A percentile compares a stretch with the other conserved stretches of the same genome.
Evolutionary conservation across 1,140 invertebrate species (phyloP).

Genomic region (Dinothrombium tinctorium): DNA sequence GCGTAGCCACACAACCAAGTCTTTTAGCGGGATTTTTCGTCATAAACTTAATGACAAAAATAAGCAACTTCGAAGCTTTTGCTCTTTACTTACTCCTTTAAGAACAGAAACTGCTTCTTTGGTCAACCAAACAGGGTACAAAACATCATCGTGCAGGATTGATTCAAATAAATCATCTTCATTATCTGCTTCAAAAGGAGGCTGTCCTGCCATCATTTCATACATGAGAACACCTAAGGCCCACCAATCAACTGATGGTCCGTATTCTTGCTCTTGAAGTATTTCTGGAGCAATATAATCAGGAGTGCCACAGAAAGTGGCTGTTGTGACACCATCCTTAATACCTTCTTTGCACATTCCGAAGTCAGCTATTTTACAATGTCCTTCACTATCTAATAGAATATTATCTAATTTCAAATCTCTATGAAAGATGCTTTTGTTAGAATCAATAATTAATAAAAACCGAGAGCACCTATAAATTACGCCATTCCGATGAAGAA

Average conservation of each 20-base stretch:
- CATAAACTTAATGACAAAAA: slow-evolving; percentile 57
- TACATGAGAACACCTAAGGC: slow-evolving; percentile 95
- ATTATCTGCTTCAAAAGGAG: slow-evolving; percentile 97
- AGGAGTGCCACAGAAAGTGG: slow-evolving; percentile 92
- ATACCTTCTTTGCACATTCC: slow-evolving; percentile 92
- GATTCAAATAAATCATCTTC: slow-evolving; percentile 98
- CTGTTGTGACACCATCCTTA: slow-evolving; percentile 44
- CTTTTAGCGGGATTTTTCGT: slow-evolving; percentile 87
- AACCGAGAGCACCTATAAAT: slow-evolving; percentile 48
- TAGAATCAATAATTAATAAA: neutral
- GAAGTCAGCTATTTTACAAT: slow-evolving; percentile 94
- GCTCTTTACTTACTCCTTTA: slow-evolving; percentile 39
- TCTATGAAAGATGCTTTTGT: slow-evolving; percentile 26
- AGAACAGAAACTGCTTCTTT: slow-evolving; percentile 90
- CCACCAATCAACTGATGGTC: slow-evolving; percentile 88
- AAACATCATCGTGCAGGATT: slow-evolving; percentile 90
- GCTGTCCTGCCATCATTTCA: slow-evolving; percentile 96
- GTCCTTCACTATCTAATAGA: slow-evolving; percentile 83
- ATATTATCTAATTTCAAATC: slow-evolving; percentile 99
- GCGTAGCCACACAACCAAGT: slow-evolving; percentile 55
- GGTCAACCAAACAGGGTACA: slow-evolving; percentile 91
- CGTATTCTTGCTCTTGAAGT: slow-evolving; percentile 87
- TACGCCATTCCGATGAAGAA: slow-evolving; percentile 85
- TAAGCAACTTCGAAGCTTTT: slow-evolving; percentile 6
- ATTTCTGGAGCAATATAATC: slow-evolving; percentile 97